Percentiles rank a stretch among this genome's conserved stretches.
Conservation (phyloP, 2,888 invertebrate species). For the Lamellibrachia columna region DNA sequence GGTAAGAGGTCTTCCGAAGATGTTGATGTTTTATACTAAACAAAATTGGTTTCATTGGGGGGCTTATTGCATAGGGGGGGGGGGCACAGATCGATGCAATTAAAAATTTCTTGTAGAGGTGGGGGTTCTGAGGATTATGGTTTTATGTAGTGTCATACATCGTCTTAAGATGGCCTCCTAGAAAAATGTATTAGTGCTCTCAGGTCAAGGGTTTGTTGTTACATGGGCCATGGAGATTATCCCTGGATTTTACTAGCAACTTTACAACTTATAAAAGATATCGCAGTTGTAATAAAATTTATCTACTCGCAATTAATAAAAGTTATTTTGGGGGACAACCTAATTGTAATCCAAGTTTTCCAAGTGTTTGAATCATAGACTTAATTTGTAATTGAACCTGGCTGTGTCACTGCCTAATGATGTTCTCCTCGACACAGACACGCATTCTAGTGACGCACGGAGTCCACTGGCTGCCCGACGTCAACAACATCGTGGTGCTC, state of each 20-base stretch:
- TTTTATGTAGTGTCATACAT: too few relatives aligned
- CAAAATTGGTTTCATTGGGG: too few relatives aligned
- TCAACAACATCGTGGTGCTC: slow-evolving; percentile 89
- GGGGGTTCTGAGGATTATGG: too few relatives aligned
- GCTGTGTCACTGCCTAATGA: not conserved
- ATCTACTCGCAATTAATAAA: not conserved
- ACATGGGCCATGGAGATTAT: not conserved
- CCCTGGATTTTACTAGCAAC: not conserved
- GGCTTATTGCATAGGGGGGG: too few relatives aligned
- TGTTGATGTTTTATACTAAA: too few relatives aligned
- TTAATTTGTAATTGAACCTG: not conserved
- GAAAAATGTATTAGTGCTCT: too few relatives aligned
- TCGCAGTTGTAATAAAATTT: not conserved
- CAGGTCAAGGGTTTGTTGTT: not conserved
- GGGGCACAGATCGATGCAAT: too few relatives aligned
- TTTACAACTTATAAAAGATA: not conserved
- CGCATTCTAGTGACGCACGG: slow-evolving; percentile 94
- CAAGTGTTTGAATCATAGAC: not conserved
- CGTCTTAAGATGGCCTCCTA: too few relatives aligned
- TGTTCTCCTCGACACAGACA: slow-evolving; percentile 69
- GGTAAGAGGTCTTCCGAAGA: too few relatives aligned
- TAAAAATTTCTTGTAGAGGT: too few relatives aligned
- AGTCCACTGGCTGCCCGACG: slow-evolving; percentile 89
- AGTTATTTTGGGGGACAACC: not conserved
- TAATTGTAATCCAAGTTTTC: not conserved